These are phyloP conservation scores for Melieria omissa DNA, from an alignment of 2,888 invertebrate species.

Conservation along the genomic window DNA sequence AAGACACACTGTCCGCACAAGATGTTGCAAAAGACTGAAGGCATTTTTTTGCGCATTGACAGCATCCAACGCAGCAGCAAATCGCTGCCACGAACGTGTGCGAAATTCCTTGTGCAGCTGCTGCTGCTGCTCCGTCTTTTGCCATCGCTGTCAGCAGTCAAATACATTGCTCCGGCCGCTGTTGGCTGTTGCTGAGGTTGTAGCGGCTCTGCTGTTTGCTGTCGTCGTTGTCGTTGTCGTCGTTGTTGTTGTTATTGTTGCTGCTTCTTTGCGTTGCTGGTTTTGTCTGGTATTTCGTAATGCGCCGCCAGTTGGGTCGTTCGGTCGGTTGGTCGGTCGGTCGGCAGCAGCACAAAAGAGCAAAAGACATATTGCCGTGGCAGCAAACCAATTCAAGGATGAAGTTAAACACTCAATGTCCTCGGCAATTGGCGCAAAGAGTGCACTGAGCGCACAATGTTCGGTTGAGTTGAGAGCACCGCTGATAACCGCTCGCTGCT, in stretches of 20 bases:
- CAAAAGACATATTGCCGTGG: no score
- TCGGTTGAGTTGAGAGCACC: no score
- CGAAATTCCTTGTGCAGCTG: conserved; percentile 17
- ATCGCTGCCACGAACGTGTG: conserved; percentile 20
- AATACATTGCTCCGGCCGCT: conserved; percentile 6
- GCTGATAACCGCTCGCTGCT: background rate
- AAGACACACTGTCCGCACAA: conserved; percentile 48
- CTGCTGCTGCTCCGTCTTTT: background rate
- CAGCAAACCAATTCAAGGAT: conserved; percentile 53
- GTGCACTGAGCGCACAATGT: no score
- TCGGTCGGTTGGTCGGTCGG: background rate
- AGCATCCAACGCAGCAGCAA: conserved; percentile 7
- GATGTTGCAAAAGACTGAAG: conserved; percentile 55
- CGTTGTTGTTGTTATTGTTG: conserved; percentile 19
- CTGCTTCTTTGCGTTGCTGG: conserved; percentile 36
- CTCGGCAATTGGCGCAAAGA: background rate
- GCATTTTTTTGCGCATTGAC: conserved; percentile 17
- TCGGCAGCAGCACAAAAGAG: no score
- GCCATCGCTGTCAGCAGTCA: background rate
- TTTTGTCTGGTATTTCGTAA: conserved; percentile 50
- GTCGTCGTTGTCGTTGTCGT: background rate
- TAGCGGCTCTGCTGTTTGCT: background rate
- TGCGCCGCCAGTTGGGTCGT: conserved; percentile 43
- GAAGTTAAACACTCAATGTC: conserved; percentile 55
- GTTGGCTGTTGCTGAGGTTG: conserved; percentile 2